Evolutionary conservation across 2,797 vertebrate species (phyloP), one percentile per base, ranked within the genome.

Genomic region (Gallinago stenura): DNA sequence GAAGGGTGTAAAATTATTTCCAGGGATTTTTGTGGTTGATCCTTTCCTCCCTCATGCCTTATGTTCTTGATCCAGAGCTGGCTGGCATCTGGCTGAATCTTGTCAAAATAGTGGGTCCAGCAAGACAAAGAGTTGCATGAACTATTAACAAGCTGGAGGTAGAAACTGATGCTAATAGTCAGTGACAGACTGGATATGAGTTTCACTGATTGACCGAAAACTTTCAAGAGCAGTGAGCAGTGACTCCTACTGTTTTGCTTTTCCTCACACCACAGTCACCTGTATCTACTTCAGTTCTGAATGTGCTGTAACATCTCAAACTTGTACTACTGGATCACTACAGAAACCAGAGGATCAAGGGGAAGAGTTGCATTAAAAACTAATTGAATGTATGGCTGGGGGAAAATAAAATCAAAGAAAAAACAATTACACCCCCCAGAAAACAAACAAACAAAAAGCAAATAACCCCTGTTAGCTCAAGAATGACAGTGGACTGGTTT

Each of bases 391-490:
- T 57, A 56, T n/a, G 51, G 1, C 43, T 88, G n/a, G 7, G 30
- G 28, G 12, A 24, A 85, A 76, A 87, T 37, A 69, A 60, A 12
- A 28, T 22, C 15, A 48, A 15, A 21, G 13, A 48, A 72, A 84
- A 33, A 0, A 0, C 17, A 62, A 56, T 83, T 65, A 37, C 19
- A 54, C 3, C 3, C 8, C 6, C 33, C 30, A 16, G 30, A 50
- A 61, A 90, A 41, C 4, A 28, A 70, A 35, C 53, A 39, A 39
- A 39, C 39, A 39, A 11, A 5, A 18, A 61, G 65, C 25, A 95
- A 94, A 75, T 14, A 66, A 79, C 48, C 12, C 56, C 4, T 69
- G 17, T 90, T 80, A n/a, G 4, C 17, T 84, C 39, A 83, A 81
- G 45, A 92, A 31, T 54, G 37, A 25, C 35, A n/a, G 12, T 75